Percentiles rank a stretch among this genome's conserved stretches.
These are phyloP conservation scores for Cricetomys ansorgei DNA, from an alignment of 2,113 vertebrate genomes.

Conservation along the genomic window DNA sequence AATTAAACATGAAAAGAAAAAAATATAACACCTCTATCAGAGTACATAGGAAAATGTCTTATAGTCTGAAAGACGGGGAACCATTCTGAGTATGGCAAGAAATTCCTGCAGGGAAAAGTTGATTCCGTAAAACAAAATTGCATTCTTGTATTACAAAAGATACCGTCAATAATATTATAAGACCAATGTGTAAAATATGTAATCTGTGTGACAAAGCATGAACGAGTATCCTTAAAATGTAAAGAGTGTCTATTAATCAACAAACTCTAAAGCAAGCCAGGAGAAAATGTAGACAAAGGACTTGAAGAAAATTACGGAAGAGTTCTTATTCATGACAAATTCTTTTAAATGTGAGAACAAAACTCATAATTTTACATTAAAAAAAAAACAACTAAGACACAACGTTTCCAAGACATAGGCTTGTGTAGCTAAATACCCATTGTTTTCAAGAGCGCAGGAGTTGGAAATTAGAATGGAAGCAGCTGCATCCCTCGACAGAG, in stretches of 20 bases:
- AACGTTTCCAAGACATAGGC: background rate
- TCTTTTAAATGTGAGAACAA: background rate
- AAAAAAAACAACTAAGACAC: background rate
- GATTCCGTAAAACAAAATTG: background rate
- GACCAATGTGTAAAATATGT: background rate
- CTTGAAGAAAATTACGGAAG: background rate
- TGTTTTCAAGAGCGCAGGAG: background rate
- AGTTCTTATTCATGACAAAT: background rate
- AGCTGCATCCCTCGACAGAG: background rate
- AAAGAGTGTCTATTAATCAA: slow-evolving; percentile 10
- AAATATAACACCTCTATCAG: background rate
- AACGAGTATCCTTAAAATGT: background rate
- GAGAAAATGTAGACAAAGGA: background rate
- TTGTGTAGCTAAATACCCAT: background rate
- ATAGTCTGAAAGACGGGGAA: background rate
- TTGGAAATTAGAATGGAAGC: background rate
- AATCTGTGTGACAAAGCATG: background rate
- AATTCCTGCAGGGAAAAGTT: background rate
- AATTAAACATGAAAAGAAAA: slow-evolving; percentile 1
- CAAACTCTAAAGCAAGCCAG: background rate
- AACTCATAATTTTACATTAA: background rate
- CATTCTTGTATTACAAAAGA: background rate
- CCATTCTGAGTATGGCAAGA: background rate
- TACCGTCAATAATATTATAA: slow-evolving; percentile 1
- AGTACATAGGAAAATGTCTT: background rate